A percentile compares a stretch with the other conserved stretches of the same genome.
phyloP scores from a whole-genome alignment of 92 coral and sea anemone genomes.

The Diadumene lineata region DNA sequence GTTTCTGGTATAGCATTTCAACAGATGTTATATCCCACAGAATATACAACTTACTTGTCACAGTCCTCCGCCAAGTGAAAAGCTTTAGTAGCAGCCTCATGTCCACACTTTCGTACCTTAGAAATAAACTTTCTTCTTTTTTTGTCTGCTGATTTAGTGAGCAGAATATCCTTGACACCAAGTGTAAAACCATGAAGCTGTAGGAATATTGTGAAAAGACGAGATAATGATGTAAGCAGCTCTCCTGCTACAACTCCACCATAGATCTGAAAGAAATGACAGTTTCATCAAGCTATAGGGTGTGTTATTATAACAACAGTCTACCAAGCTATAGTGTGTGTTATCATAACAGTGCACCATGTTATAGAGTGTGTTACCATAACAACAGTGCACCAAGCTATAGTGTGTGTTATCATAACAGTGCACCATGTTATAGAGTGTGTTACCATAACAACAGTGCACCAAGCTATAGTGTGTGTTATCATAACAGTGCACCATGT shows the following conservation, averaged over 20 bases:
- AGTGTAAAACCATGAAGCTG: conserved; percentile 90
- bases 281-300: background rate
- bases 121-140: conserved; percentile 69
- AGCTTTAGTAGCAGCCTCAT: conserved; percentile 75
- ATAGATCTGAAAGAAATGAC: conserved; percentile 55
- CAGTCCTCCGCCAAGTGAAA: conserved; percentile 71
- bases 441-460: conserved; percentile 95
- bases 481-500: conserved; percentile 78
- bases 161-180: conserved; percentile 91
- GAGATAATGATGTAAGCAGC: conserved; percentile 82
- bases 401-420: conserved; percentile 94
- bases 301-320: too few relatives aligned
- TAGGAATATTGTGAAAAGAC: conserved; percentile 85
- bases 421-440: conserved; percentile 55
- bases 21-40: too few relatives aligned
- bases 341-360: conserved; percentile 94
- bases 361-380: conserved; percentile 91
- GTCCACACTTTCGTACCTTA: conserved; percentile 80
- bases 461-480: conserved; percentile 91
- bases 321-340: too few relatives aligned
- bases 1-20: too few relatives aligned
- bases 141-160: conserved; percentile 75
- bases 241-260: conserved; percentile 92
- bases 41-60: conserved; percentile 58
- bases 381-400: conserved; percentile 93